These are phyloP conservation scores for Tigriopus japonicus DNA, from an alignment of 1,140 invertebrate genomes.

Conservation along the genomic window DNA sequence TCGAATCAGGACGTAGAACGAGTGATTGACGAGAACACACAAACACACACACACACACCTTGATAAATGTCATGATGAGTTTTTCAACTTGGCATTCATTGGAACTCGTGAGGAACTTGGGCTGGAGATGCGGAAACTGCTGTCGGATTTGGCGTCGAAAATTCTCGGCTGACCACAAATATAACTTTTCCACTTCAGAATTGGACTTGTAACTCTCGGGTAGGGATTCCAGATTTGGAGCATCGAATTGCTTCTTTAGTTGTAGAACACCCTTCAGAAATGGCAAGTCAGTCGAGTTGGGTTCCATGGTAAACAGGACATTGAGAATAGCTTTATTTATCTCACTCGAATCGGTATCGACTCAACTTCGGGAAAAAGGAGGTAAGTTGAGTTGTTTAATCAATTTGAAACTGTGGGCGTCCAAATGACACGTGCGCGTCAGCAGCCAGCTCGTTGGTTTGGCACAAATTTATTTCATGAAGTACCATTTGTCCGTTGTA, in stretches of 20 bases:
- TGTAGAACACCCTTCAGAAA: not conserved
- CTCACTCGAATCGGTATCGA: no score
- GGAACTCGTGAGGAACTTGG: not conserved
- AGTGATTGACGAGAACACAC: not conserved
- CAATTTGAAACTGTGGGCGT: no score
- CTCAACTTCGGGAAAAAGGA: no score
- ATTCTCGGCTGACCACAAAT: conserved; percentile 8
- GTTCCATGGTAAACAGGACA: no score
- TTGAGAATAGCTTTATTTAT: no score
- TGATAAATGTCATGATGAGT: conserved; percentile 6
- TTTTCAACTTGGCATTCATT: conserved; percentile 3
- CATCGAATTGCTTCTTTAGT: conserved; percentile 1
- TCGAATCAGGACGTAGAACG: not conserved
- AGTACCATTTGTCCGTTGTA: no score
- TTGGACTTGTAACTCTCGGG: not conserved
- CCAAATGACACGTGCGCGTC: no score
- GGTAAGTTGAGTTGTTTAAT: no score
- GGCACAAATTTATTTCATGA: no score
- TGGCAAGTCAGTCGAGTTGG: not conserved
- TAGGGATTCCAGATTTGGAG: not conserved
- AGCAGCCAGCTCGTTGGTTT: no score
- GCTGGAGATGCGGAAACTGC: not conserved
- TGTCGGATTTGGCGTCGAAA: conserved; percentile 6
- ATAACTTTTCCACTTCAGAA: not conserved
- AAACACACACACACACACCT: not conserved